Evolutionary conservation across 2,113 vertebrate genomes (phyloP), one percentile per base, ranked within the genome.

Genomic region (Delphinapterus leucas): DNA sequence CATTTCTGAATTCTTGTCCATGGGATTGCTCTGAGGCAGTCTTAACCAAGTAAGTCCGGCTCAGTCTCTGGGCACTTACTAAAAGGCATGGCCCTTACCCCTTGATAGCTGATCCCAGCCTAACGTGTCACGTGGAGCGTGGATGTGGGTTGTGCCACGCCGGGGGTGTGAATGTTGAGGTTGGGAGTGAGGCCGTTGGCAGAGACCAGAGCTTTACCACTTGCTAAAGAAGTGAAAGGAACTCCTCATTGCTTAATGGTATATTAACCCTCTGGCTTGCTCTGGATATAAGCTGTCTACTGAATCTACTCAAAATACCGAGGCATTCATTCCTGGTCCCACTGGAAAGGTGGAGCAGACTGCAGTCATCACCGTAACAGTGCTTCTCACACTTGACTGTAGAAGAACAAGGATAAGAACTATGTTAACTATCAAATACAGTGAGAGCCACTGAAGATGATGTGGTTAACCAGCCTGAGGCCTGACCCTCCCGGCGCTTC

Each of bases 391-490:
- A 53, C 47, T 31, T 33, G 44, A 33, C 18, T 10, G 10, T 11
- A 61, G 33, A 36, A 49, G 84, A 60, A 3, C 60, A 26, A 33
- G 18, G 20, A 11, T 3, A 11, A 38, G 47, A 70, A 28, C 25
- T 7, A 0, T 1, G 8, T 60, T 36, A 20, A 31, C 49, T 41
- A 0, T 28, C 17, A 17, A n/a, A 13, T 41, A 47, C 15, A 6
- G 25, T 18, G 20, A 47, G 41, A 89, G 6, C 15, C n/a, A 3
- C 1, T 33, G 58, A 38, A 23, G 49, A 47, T 20, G 58, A 31
- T 15, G 23, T 4, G 4, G 70, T 17, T 12, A 15, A 26, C 8
- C 8, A 14, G 17, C 26, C 58, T 31, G 28, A 11, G 26, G 33
- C 79, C 26, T 73, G 63, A 36, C 2, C 31, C n/a, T 53, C 36